These are phyloP conservation scores for Pyrgus malvae DNA, from an alignment of 2,888 invertebrate genomes.

Conservation along the genomic window DNA sequence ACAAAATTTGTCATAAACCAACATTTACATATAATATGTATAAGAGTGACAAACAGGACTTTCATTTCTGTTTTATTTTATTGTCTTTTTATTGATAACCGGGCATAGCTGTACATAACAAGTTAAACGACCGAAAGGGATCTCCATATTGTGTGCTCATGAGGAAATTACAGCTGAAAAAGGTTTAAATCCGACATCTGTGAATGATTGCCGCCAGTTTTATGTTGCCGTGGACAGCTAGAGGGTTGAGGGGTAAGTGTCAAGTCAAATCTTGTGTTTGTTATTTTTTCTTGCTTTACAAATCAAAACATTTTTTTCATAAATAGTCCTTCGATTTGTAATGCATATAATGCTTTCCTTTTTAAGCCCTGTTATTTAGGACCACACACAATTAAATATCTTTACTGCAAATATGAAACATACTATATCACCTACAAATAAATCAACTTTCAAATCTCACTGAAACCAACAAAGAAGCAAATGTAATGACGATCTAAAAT, in stretches of 20 bases:
- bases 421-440: too few species aligned
- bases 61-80: constrained; percentile 56
- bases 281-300: too few species aligned
- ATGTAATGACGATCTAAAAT: too few species aligned
- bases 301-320: too few species aligned
- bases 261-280: too few species aligned
- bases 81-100: constrained; percentile 53
- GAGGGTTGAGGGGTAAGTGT: neutral
- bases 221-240: constrained; percentile 31
- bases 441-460: too few species aligned
- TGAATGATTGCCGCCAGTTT: constrained; percentile 6
- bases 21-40: constrained; percentile 64
- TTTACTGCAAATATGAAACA: too few species aligned
- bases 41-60: constrained; percentile 39
- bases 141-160: constrained; percentile 53
- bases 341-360: too few species aligned
- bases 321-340: too few species aligned
- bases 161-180: constrained; percentile 37
- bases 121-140: constrained; percentile 56
- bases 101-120: constrained; percentile 38
- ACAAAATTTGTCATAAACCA: constrained; percentile 36
- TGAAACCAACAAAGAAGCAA: too few species aligned
- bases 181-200: constrained; percentile 26
- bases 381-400: too few species aligned
- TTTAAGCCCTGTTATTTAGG: too few species aligned